Conservation (phyloP, 2,797 vertebrate genomes). For the Bryconaethiops microstoma region DNA sequence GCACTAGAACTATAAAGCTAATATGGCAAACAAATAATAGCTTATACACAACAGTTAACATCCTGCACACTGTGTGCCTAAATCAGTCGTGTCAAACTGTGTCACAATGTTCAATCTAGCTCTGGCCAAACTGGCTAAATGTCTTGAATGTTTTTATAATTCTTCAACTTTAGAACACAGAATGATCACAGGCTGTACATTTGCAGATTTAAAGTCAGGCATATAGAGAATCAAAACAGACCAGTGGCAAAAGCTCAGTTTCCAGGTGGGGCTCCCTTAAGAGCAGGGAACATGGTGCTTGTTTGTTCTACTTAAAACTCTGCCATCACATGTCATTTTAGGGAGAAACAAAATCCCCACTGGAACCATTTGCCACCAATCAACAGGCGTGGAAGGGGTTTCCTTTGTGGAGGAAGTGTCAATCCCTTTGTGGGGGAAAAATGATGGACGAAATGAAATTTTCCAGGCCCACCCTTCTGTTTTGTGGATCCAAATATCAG, state of each 20-base stretch:
- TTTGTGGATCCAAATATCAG: conserved; percentile 8
- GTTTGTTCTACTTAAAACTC: conserved; percentile 17
- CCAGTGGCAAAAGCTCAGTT: not conserved
- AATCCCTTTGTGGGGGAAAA: conserved; percentile 39
- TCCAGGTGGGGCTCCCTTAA: conserved; percentile 45
- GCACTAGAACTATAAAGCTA: too few species aligned
- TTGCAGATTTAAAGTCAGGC: not conserved
- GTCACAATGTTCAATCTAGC: too few species aligned
- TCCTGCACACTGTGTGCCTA: too few species aligned
- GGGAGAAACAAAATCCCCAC: conserved; percentile 31
- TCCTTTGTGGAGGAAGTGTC: conserved; percentile 18
- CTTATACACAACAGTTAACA: too few species aligned
- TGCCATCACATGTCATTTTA: conserved; percentile 12
- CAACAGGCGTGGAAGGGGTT: conserved; percentile 23
- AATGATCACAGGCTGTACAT: not conserved
- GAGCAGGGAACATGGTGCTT: not conserved
- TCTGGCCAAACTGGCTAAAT: not conserved
- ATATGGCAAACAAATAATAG: too few species aligned
- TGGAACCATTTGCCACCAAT: conserved; percentile 4
- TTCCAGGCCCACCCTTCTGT: conserved; percentile 38
- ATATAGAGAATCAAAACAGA: not conserved
- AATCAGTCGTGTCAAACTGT: too few species aligned
- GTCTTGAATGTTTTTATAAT: not conserved
- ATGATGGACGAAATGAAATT: conserved; percentile 26
- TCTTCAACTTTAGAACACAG: not conserved